Evolutionary conservation across 2,113 vertebrate species (phyloP).

Genomic region (Xiphias gladius): DNA sequence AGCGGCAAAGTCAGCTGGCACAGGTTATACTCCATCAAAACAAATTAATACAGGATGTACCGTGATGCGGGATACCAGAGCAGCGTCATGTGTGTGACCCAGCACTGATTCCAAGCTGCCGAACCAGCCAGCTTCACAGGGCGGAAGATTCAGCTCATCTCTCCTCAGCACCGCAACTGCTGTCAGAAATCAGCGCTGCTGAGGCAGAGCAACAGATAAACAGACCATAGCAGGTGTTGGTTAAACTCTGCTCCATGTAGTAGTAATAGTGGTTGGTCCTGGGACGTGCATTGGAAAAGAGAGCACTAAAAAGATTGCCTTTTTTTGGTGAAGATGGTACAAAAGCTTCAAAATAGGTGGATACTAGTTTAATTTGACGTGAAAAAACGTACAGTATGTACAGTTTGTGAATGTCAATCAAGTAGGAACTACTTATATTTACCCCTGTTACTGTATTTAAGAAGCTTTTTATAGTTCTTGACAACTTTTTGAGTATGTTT

Average conservation of each 20-base stretch:
- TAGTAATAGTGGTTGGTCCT: background rate
- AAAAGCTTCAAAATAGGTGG: background rate
- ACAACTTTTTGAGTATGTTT: too few relatives aligned
- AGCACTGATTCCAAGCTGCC: slow-evolving; percentile 21
- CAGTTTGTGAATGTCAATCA: background rate
- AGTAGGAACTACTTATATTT: background rate
- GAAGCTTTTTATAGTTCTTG: too few relatives aligned
- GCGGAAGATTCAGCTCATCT: slow-evolving; percentile 11
- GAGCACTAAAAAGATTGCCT: background rate
- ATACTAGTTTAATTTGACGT: too few relatives aligned
- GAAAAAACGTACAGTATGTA: too few relatives aligned
- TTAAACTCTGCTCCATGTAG: slow-evolving; percentile 3
- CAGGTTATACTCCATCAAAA: slow-evolving; percentile 2
- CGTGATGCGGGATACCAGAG: background rate
- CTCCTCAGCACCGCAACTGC: background rate
- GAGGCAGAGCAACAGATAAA: slow-evolving; percentile 15
- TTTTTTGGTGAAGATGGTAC: too few relatives aligned
- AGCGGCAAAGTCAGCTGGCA: background rate
- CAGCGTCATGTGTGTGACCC: slow-evolving; percentile 8
- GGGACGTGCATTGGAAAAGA: background rate
- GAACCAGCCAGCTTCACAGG: slow-evolving; percentile 10
- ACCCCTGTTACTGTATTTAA: background rate
- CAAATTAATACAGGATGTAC: background rate
- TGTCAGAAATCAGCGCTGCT: slow-evolving; percentile 13
- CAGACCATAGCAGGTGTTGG: slow-evolving; percentile 11